A percentile compares a stretch with the other conserved stretches of the same genome.
phyloP scores from a whole-genome alignment of 2,113 vertebrate species.

The Tetrao urogallus region DNA sequence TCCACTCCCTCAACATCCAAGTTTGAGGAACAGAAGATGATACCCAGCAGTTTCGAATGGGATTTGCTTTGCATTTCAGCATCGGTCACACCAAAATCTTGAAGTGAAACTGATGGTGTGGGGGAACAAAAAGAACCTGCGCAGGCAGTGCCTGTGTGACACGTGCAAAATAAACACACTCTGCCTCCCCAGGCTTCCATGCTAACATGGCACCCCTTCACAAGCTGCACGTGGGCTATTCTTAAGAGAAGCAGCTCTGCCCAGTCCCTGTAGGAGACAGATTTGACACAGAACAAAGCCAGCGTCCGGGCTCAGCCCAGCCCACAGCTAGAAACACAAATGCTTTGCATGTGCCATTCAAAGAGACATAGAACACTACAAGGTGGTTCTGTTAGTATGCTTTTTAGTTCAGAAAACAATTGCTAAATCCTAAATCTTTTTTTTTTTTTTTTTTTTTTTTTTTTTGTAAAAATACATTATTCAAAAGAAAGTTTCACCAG shows the following conservation, averaged over 20 bases:
- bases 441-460: background rate
- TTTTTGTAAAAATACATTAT: background rate
- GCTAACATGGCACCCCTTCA: background rate
- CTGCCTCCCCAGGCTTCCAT: background rate
- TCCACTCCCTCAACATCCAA: background rate
- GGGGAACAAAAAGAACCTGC: background rate
- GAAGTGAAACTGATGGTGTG: background rate
- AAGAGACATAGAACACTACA: background rate
- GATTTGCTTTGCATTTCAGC: background rate
- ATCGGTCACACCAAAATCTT: background rate
- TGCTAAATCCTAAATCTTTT: background rate
- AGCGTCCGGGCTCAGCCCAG: background rate
- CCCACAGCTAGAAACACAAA: rapidly evolving
- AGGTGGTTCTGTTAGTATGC: background rate
- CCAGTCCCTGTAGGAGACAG: no score
- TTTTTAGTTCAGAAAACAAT: background rate
- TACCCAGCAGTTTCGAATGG: conserved; percentile 17
- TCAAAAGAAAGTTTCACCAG: background rate
- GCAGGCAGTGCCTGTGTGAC: background rate
- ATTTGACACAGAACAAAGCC: rapidly evolving
- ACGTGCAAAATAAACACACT: background rate
- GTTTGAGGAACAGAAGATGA: conserved; percentile 25
- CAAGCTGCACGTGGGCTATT: rapidly evolving
- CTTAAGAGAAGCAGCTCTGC: background rate
- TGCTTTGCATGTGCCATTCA: background rate